These are phyloP conservation scores for Spondyliosoma cantharus DNA, from an alignment of 2,797 vertebrate genomes.

Conservation along the genomic window DNA sequence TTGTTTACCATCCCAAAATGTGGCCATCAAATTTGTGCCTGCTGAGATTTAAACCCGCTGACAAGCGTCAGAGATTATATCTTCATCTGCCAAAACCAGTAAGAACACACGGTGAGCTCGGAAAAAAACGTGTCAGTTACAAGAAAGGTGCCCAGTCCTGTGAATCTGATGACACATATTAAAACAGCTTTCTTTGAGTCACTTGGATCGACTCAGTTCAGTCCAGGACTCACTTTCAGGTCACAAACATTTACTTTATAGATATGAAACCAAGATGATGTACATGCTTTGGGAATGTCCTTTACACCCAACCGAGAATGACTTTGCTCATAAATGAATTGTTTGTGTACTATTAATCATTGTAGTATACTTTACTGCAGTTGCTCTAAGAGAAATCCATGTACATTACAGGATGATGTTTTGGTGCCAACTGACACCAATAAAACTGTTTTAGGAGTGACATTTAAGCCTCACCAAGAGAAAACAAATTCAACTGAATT, in stretches of 20 bases:
- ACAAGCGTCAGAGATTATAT: constrained; percentile 1
- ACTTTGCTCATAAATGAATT: background rate
- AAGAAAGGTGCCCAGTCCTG: constrained; percentile 1
- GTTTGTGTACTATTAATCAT: background rate
- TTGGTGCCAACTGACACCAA: background rate
- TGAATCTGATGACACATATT: constrained; percentile 4
- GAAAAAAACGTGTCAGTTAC: constrained; percentile 49
- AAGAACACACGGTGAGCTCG: constrained; percentile 18
- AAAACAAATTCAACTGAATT: background rate
- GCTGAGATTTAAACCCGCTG: constrained; percentile 4
- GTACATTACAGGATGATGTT: background rate
- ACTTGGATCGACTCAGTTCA: constrained; percentile 9
- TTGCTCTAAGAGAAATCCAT: background rate
- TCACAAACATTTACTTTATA: constrained; percentile 12
- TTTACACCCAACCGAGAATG: background rate
- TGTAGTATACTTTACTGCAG: background rate
- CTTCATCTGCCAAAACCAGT: constrained; percentile 35
- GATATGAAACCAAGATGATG: background rate
- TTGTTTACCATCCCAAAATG: constrained; percentile 19
- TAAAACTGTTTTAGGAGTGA: background rate
- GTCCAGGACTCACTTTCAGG: constrained; percentile 1
- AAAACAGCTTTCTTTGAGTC: constrained; percentile 20
- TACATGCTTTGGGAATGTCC: background rate
- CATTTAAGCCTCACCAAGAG: background rate
- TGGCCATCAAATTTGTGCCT: background rate